phyloP scores from a whole-genome alignment of 2,797 vertebrate genomes.

The Hyperoplus lanceolatus region DNA sequence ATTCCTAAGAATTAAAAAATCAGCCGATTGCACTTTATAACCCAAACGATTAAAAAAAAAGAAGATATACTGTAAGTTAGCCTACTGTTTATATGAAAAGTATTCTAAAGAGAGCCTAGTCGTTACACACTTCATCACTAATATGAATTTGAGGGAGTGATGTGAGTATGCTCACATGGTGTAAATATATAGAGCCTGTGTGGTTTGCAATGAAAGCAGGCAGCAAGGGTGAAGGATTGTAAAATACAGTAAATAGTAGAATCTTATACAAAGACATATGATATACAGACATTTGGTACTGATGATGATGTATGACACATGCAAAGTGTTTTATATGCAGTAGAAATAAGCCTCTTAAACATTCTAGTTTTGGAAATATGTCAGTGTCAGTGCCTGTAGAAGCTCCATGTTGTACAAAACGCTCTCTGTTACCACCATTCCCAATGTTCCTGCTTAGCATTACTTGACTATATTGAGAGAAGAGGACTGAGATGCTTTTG shows the following conservation, averaged over 20 bases:
- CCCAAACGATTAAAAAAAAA: slow-evolving; percentile 38
- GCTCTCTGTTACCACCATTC: slow-evolving; percentile 36
- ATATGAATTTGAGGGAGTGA: slow-evolving; percentile 16
- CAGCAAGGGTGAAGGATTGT: slow-evolving; percentile 41
- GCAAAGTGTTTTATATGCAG: slow-evolving; percentile 68
- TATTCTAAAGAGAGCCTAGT: slow-evolving; percentile 33
- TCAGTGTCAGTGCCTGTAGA: slow-evolving; percentile 50
- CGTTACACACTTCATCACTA: slow-evolving; percentile 32
- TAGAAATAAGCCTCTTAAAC: slow-evolving; percentile 43
- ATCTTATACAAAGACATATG: slow-evolving; percentile 34
- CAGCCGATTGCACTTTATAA: slow-evolving; percentile 71
- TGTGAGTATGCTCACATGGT: slow-evolving; percentile 25
- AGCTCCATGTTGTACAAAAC: slow-evolving; percentile 63
- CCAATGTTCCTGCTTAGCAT: slow-evolving; percentile 46
- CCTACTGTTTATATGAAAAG: slow-evolving; percentile 34
- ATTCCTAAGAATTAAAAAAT: slow-evolving; percentile 44
- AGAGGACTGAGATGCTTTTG: slow-evolving; percentile 55
- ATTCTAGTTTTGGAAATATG: slow-evolving; percentile 15
- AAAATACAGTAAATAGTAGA: slow-evolving; percentile 53
- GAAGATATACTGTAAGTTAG: slow-evolving; percentile 36
- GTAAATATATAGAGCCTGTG: slow-evolving; percentile 46
- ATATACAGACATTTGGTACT: slow-evolving; percentile 65
- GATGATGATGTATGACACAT: slow-evolving; percentile 69
- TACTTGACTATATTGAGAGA: slow-evolving; percentile 38
- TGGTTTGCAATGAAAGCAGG: slow-evolving; percentile 35